These are phyloP conservation scores for Agrypnia vestita DNA, from an alignment of 1,140 invertebrate species.

Conservation along the genomic window DNA sequence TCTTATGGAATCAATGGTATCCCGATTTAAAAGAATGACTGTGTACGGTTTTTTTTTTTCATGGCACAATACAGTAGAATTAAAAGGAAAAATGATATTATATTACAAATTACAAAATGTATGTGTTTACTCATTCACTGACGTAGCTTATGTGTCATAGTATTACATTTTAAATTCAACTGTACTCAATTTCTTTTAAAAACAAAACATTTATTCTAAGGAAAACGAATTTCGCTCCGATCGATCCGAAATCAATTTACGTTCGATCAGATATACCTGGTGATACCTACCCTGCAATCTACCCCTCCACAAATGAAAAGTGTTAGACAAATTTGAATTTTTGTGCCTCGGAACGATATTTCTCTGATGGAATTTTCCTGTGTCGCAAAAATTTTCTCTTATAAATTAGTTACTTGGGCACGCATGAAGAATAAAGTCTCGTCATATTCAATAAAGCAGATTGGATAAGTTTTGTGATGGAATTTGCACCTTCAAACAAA, in stretches of 20 bases:
- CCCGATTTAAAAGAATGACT: no score
- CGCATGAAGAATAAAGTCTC: conserved; percentile 13
- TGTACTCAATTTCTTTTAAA: background rate
- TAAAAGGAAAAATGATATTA: no score
- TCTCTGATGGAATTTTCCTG: background rate
- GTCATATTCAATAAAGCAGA: conserved; percentile 24
- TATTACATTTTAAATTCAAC: background rate
- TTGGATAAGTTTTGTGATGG: conserved; percentile 14
- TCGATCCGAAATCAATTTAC: conserved; percentile 32
- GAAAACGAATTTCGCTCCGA: conserved; percentile 25
- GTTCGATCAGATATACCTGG: background rate
- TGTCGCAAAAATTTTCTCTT: background rate
- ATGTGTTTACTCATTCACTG: no score
- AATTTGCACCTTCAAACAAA: background rate
- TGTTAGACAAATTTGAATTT: background rate
- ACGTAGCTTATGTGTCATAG: no score
- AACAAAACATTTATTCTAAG: conserved; percentile 34
- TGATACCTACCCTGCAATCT: no score
- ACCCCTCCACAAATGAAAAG: background rate
- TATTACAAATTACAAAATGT: no score
- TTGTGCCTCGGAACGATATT: background rate
- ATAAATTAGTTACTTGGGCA: background rate
- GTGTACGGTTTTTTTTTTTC: no score
- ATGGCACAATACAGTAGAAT: no score
- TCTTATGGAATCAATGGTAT: no score